phyloP scores from a whole-genome alignment of 2,888 invertebrate genomes.

The Sarcophaga rosellei region DNA sequence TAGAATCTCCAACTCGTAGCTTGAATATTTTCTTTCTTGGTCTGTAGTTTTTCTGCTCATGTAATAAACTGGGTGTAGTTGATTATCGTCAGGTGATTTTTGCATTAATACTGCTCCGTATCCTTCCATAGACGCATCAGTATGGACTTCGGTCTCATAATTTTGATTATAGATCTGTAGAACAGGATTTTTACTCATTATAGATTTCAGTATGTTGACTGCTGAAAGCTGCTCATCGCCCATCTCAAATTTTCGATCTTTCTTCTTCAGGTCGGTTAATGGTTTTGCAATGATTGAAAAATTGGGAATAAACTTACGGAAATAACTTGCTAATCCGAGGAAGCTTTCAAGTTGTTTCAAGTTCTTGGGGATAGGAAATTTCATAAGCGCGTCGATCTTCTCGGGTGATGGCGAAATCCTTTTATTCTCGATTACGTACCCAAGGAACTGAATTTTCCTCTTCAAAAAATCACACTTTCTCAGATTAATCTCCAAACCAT shows the following conservation, averaged over 20 bases:
- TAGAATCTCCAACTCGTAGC: constrained; percentile 41
- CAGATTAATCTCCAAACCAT: too few relatives aligned
- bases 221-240: constrained; percentile 63
- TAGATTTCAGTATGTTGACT: constrained; percentile 67
- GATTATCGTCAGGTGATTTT: constrained; percentile 52
- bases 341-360: constrained; percentile 72
- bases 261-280: constrained; percentile 65
- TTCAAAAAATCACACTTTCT: too few relatives aligned
- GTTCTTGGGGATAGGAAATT: constrained; percentile 60
- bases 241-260: constrained; percentile 67
- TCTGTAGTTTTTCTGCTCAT: constrained; percentile 55
- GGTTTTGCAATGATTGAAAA: constrained; percentile 66
- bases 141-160: constrained; percentile 21
- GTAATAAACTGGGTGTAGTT: constrained; percentile 62
- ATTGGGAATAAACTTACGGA: constrained; percentile 61
- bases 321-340: constrained; percentile 72
- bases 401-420: too few relatives aligned
- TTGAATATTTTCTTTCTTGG: constrained; percentile 38
- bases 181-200: too few relatives aligned
- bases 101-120: constrained; percentile 61
- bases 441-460: too few relatives aligned
- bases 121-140: constrained; percentile 59
- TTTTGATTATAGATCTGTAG: too few relatives aligned
- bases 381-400: too few relatives aligned
- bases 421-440: too few relatives aligned